Evolutionary conservation across 92 coral and sea anemone genomes (phyloP).

Genomic region (Phenganax marumi): DNA sequence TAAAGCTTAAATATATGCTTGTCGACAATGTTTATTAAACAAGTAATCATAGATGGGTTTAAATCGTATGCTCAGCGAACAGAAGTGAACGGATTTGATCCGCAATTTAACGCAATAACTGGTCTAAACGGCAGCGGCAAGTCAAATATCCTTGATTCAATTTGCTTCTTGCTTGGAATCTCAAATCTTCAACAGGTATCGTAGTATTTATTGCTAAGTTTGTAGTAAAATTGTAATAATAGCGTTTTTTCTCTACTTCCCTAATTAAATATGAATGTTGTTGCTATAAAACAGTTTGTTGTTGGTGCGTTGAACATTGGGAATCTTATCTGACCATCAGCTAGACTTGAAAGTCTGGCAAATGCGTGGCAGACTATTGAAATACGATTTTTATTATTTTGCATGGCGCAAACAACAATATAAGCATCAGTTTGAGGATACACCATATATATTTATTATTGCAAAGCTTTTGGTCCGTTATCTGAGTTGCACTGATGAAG

Average conservation of each 20-base stretch:
- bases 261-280: too few relatives aligned
- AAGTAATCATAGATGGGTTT: slow-evolving; percentile 88
- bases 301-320: too few relatives aligned
- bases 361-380: too few relatives aligned
- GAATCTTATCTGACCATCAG: too few relatives aligned
- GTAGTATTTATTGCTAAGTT: slow-evolving; percentile 5
- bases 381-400: too few relatives aligned
- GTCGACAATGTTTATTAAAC: slow-evolving; percentile 84
- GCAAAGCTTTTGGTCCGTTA: too few relatives aligned
- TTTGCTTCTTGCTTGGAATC: slow-evolving; percentile 95
- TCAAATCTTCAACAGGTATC: slow-evolving; percentile 90
- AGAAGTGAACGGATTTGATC: slow-evolving; percentile 87
- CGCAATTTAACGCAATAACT: slow-evolving; percentile 96
- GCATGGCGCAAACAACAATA: too few relatives aligned
- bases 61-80: slow-evolving; percentile 97
- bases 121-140: slow-evolving; percentile 98
- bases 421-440: too few relatives aligned
- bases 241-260: neutral
- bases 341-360: too few relatives aligned
- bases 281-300: too few relatives aligned
- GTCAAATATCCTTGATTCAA: slow-evolving; percentile 95
- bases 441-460: too few relatives aligned
- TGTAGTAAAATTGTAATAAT: neutral
- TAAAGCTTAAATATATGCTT: neutral
- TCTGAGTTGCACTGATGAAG: too few relatives aligned